phyloP scores from a whole-genome alignment of 2,113 vertebrate species.

The Hydrolagus affinis region DNA sequence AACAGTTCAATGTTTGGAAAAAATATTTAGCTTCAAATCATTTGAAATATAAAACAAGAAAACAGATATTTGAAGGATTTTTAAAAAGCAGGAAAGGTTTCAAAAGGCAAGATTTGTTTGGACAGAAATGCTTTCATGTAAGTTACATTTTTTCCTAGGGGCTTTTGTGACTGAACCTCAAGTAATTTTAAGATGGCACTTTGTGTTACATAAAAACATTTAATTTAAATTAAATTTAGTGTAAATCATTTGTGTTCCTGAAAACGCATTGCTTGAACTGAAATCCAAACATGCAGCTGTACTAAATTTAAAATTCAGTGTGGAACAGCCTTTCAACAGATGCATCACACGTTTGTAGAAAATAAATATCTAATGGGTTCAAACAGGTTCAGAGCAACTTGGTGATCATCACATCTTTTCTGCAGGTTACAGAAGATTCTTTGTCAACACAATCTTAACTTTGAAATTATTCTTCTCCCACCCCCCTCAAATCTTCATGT shows the following conservation, averaged over 20 bases:
- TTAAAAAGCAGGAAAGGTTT: not conserved
- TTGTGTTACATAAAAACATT: not conserved
- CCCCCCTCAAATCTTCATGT: not conserved
- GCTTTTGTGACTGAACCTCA: not conserved
- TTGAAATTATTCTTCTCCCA: not conserved
- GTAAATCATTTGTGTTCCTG: not conserved
- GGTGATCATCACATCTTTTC: not conserved
- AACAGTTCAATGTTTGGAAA: not conserved
- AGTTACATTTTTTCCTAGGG: not conserved
- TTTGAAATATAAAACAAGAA: slow-evolving; percentile 2
- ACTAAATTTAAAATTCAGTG: not conserved
- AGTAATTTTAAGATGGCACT: not conserved
- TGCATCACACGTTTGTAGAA: not conserved
- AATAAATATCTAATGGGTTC: not conserved
- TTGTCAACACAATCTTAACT: not conserved
- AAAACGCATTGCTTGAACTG: not conserved
- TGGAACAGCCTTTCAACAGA: slow-evolving; percentile 2
- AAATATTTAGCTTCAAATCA: not conserved
- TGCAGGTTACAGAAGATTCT: not conserved
- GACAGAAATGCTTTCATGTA: not conserved
- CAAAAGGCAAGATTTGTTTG: slow-evolving; percentile 3
- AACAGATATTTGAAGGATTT: not conserved
- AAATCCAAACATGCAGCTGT: not conserved
- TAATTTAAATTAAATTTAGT: slow-evolving; percentile 7
- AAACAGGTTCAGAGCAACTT: not conserved